Evolutionary conservation across 1,140 invertebrate genomes (phyloP), one percentile per base, ranked within the genome.

Genomic region (Neodiprion lecontei): DNA sequence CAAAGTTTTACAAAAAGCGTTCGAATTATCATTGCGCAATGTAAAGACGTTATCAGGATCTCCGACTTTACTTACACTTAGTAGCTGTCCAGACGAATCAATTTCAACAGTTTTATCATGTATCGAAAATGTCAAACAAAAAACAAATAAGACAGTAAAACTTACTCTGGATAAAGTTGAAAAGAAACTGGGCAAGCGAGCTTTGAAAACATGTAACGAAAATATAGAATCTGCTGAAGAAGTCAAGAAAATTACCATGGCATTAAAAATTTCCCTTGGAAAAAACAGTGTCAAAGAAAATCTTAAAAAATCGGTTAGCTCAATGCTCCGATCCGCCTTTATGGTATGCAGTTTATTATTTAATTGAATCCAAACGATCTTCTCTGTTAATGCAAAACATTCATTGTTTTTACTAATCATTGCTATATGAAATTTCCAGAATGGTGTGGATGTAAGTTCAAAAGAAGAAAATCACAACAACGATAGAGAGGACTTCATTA

Each of bases 181-280:
- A 69, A 8, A 67, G 1, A 75, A 74, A 72, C 72, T 75, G 70
- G 68, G 69, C 23, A 69, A 47, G 50, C 77, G 72, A 53, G 69
- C 77, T 66, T 23, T 74, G 66, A 73, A 68, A n/a, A 53, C 65
- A 5, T 23, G 72, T 49, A 4, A 70, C 21, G 70, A 61, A 75
- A 65, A 74, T 48, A 17, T 76, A 3, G 48, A 67, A 10, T 66
- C 72, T 77, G 23, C 69, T 21, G 48, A 75, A 23, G 72, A 76
- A 66, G 74, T 74, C 50, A 17, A 69, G 67, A 74, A 65, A 0
- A n/a, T 77, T 12, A 40, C 72, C 67, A 48, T 77, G 28, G 7
- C 72, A 23, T 67, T 77, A 69, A 77, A 77, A 69, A 49, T 67
- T 17, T 5, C 69, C 67, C 12, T 28, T 75, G 74, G 70, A 71